Conservation (phyloP, 2,113 vertebrate genomes). For the Phalacrocorax aristotelis region DNA sequence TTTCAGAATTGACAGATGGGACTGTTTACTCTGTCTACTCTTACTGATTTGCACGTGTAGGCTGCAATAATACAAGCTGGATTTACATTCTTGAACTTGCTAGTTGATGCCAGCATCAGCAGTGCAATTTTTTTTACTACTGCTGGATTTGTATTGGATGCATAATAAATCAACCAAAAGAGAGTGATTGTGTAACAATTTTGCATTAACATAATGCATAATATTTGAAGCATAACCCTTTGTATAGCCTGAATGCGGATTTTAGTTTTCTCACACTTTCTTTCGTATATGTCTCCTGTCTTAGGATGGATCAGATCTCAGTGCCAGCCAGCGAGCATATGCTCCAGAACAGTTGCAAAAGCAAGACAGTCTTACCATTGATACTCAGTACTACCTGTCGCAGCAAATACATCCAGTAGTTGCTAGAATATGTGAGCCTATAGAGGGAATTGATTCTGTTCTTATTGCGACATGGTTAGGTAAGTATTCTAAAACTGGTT, state of each 20-base stretch:
- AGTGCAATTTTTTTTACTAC: conserved; percentile 23
- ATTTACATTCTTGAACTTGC: conserved; percentile 68
- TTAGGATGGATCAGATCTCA: conserved; percentile 92
- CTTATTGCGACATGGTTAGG: conserved; percentile 93
- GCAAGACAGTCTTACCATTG: conserved; percentile 85
- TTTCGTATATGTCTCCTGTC: background rate
- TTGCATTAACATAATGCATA: background rate
- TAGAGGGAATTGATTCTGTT: conserved; percentile 91
- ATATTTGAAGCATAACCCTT: background rate
- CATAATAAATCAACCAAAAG: conserved; percentile 31
- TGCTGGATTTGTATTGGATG: conserved; percentile 35
- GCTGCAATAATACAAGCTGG: conserved; percentile 61
- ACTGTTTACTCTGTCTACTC: conserved; percentile 70
- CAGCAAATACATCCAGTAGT: conserved; percentile 97
- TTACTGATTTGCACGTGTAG: conserved; percentile 68
- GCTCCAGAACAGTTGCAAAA: conserved; percentile 94
- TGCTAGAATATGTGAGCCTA: conserved; percentile 94
- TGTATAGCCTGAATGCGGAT: background rate
- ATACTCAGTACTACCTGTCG: conserved; percentile 95
- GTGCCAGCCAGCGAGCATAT: conserved; percentile 91
- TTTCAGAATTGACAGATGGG: conserved; percentile 69
- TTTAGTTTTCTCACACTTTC: background rate
- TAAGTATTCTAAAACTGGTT: conserved; percentile 60
- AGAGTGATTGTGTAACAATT: background rate
- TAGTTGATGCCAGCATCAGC: conserved; percentile 48